A percentile compares a stretch with the other conserved stretches of the same genome.
Conservation (phyloP, 2,888 invertebrate genomes). For the Drosophila anceps region DNA sequence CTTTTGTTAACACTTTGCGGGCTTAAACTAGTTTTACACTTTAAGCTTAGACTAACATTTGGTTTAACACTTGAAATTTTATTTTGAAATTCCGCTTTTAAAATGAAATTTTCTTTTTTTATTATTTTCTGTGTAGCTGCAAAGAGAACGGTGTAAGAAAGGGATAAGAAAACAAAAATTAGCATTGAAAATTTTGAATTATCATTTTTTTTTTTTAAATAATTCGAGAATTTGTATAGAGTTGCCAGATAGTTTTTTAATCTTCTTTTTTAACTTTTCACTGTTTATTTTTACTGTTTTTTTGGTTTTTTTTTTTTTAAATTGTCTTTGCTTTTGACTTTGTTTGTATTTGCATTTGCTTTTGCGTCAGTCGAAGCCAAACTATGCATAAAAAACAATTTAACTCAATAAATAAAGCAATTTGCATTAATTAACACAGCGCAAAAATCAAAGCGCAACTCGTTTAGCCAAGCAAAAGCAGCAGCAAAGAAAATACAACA, state of each 20-base stretch:
- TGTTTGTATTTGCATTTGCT: conserved; percentile 27
- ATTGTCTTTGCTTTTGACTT: conserved; percentile 18
- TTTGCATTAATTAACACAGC: conserved; percentile 56
- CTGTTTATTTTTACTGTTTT: not conserved
- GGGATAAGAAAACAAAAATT: conserved; percentile 59
- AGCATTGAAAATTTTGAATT: conserved; percentile 37
- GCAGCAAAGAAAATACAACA: conserved; percentile 1
- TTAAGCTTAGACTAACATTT: conserved; percentile 77
- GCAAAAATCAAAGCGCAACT: conserved; percentile 48
- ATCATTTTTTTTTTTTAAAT: conserved; percentile 8
- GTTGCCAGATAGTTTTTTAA: conserved; percentile 17
- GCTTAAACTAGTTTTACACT: conserved; percentile 75
- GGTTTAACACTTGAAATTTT: conserved; percentile 72
- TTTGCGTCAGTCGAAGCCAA: conserved; percentile 34
- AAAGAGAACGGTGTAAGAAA: conserved; percentile 58
- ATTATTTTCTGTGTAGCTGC: conserved; percentile 55
- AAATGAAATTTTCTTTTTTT: conserved; percentile 24
- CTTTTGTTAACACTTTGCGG: conserved; percentile 49
- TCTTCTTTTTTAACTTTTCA: not conserved
- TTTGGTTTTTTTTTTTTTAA: conserved; percentile 1
- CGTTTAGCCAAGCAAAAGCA: conserved; percentile 29
- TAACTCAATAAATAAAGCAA: conserved; percentile 46
- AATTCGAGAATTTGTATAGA: not conserved
- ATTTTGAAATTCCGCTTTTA: conserved; percentile 21
- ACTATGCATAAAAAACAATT: conserved; percentile 40